Percentiles rank a stretch among this genome's conserved stretches.
Conservation (phyloP, 2,888 invertebrate species). For the Acleris emargana region DNA sequence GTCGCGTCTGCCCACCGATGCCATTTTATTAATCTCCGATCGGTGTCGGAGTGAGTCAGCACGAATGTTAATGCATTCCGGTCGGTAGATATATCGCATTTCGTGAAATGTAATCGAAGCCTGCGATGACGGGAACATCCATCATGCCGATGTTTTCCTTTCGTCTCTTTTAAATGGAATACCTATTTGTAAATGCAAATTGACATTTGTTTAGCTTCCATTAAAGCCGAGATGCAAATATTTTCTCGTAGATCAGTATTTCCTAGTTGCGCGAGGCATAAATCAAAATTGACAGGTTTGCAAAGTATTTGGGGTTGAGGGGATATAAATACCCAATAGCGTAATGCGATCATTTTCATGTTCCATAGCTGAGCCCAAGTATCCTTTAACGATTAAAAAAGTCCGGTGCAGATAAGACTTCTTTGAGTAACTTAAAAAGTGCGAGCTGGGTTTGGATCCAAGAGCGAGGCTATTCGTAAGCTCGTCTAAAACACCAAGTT, state of each 20-base stretch:
- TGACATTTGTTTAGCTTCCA: slow-evolving; percentile 54
- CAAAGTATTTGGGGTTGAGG: background rate
- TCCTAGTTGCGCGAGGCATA: slow-evolving; percentile 23
- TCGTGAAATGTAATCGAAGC: slow-evolving; percentile 72
- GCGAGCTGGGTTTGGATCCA: too few species aligned
- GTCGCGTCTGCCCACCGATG: background rate
- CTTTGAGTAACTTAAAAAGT: background rate
- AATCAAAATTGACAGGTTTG: slow-evolving; percentile 26
- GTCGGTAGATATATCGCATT: slow-evolving; percentile 67
- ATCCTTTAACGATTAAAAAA: too few species aligned
- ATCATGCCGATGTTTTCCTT: slow-evolving; percentile 67
- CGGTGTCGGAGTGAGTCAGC: slow-evolving; percentile 56
- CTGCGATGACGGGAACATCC: slow-evolving; percentile 61
- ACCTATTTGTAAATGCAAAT: slow-evolving; percentile 66
- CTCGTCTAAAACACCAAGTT: too few species aligned
- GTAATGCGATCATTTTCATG: too few species aligned
- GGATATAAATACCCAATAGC: too few species aligned
- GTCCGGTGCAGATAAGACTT: too few species aligned
- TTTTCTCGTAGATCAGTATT: slow-evolving; percentile 28
- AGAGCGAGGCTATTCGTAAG: too few species aligned
- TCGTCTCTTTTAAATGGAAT: slow-evolving; percentile 63
- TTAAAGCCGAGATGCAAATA: slow-evolving; percentile 36
- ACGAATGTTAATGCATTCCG: slow-evolving; percentile 74
- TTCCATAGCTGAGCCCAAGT: too few species aligned
- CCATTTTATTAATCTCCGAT: slow-evolving; percentile 40